Evolutionary conservation across 2,888 invertebrate genomes (phyloP), one percentile per base, ranked within the genome.

Genomic region (Heteropelma amictum): DNA sequence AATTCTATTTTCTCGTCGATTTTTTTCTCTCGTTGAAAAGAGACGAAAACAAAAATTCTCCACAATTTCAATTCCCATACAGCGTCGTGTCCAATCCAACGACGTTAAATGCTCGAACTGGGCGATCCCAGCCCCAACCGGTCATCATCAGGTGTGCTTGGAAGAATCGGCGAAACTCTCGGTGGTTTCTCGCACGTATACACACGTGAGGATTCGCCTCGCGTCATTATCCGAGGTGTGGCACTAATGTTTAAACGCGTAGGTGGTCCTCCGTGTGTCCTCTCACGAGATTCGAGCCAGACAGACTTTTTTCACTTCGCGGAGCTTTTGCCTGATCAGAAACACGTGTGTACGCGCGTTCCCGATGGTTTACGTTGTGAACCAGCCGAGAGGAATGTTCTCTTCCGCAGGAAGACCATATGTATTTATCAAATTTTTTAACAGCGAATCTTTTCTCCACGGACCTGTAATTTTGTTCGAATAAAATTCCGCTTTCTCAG

Each of bases 221-320:
- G 86, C 85, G 79, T 84, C 82, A 86, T 86, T 86, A 86, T 83
- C 77, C 86, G 82, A 86, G 86, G 86, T 86, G 86, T 86, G 86
- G 85, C 84, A 79, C 79, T 78, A 79, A 77, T 53, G 61, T 54
- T 65, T 60, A 77, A 78, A 58, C 80, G 79, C 81, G 79, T 82
- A 85, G 86, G 86, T 86, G 86, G 86, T 86, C 86, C 82, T 33
- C 53, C 47, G 54, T 56, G 70, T 71, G 74, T 65, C 64, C 47
- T 65, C 65, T 65, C 40, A 33, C 60, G 42, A 51, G 53, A 10
- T 60, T 63, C 42, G 58, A 49, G 64, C 51, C 68, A 19, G 49
- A 49, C 56, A 28, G 19, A 49, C 8, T 26, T 53, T 73, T 68
- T 73, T 63, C 47, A 63, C 38, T 49, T 49, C 26, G 35, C 49